Base-by-base conservation (phyloP, 2,797 vertebrate species). In the Peromyscus melanophrys region DNA sequence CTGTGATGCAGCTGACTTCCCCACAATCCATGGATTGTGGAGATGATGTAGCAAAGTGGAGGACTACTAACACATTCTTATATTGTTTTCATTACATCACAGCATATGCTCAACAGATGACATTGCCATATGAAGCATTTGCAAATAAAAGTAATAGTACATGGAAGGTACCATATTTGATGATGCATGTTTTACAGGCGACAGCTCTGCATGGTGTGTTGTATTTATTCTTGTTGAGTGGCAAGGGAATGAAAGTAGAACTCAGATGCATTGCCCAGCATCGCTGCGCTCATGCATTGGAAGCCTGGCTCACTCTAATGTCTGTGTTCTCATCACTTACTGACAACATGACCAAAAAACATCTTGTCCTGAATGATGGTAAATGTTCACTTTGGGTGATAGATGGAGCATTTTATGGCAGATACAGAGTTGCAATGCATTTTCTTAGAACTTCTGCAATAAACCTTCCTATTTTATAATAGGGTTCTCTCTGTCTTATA, bases 401-500 rank as follows among this genome's bases (percentile, higher is more conserved):
- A 34, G 37, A 71, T 71, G 37, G 29, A 77, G 2, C 9, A 90
- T 87, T 76, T 96, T 88, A 59, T 71, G 92, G 94, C 87, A 87
- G 49, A 92, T 57, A 52, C 43, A 91, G 75, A 71, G 0, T 92
- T 76, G 90, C 43, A 94, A 40, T 87, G 31, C 13, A 92, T 95
- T 86, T 31, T 21, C 94, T 27, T 89, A 55, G 14, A 94, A 37
- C 63, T 82, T 46, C 43, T 95, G 14, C 57, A 75, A 80, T 67
- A 95, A 86, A 89, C 3, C 16, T 71, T 92, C 65, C 37, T 61
- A 34, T 96, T 96, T 37, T 71, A 7, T 71, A 95, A 90, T 65
- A 76, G 83, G 59, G n/a, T 84, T 95, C 76, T 21, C n/a, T 75
- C 49, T 92, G 46, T 55, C 34, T 83, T 21, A 69, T 59, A 29